Evolutionary conservation across 2,888 invertebrate genomes (phyloP), one percentile per base, ranked within the genome.

Genomic region (Epistrophe grossulariae): DNA sequence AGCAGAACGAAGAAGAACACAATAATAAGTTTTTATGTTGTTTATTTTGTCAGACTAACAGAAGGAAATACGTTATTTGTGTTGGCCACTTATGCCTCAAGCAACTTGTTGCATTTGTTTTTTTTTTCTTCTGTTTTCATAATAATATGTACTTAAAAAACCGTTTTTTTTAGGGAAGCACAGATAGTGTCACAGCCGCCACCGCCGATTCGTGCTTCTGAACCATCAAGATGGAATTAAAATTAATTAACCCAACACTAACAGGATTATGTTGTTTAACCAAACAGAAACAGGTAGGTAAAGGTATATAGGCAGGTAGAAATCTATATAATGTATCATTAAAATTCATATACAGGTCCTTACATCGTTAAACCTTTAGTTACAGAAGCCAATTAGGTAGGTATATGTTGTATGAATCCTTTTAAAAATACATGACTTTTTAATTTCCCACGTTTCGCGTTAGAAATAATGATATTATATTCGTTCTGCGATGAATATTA

Each of bases 381-480:
- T n/a, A 70, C 35, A 35, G 9, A 13, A 31, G 15, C 35, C 50
- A 48, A 28, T 50, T 68, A 35, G 19, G 40, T 24, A n/a, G n/a
- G n/a, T n/a, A n/a, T n/a, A n/a, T n/a, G n/a, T n/a, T n/a, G n/a
- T 68, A 19, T 19, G 55, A 55, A 28, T 55, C 19, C 77, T 80
- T 77, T 84, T 84, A 84, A 48, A 50, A 60, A 84, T 60, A 84
- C 80, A 84, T 84, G 77, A 15, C 66, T 55, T 66, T 70, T 72
- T 80, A 80, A 84, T 84, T 84, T 84, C 84, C 84, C 84, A 84
- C 66, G 43, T 60, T 50, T 77, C 76, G 71, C 60, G 40, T 66
- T 72, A 64, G 45, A 60, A 60, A 62, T 72, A 50, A 68, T 50
- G 31, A 60, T 48, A 57, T 35, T 50, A 68, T 35, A 68, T 35